Conservation (phyloP, 2,888 invertebrate species). For the Nematopogon swammerdamellus region DNA sequence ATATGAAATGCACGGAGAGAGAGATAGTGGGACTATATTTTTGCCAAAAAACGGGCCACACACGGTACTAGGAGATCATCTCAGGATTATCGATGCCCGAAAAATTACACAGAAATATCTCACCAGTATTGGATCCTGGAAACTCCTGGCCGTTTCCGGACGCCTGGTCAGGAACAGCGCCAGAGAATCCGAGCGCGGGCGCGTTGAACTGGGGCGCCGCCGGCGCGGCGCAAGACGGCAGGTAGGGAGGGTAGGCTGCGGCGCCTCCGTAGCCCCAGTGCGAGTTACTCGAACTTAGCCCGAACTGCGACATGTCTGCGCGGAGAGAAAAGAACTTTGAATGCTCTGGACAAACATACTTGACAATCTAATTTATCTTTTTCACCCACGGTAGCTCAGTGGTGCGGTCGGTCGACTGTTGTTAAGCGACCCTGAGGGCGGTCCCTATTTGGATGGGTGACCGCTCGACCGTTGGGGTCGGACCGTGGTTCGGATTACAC, state of each 20-base stretch:
- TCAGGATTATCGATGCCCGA: background rate
- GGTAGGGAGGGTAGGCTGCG: constrained; percentile 82
- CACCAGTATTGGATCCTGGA: constrained; percentile 54
- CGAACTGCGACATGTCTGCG: constrained; percentile 84
- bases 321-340: constrained; percentile 13
- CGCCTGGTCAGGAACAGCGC: constrained; percentile 64
- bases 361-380: too few relatives aligned
- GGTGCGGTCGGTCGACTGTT: too few relatives aligned
- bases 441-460: too few relatives aligned
- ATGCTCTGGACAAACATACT: background rate
- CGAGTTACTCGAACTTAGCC: constrained; percentile 78
- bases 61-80: too few relatives aligned
- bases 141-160: constrained; percentile 50
- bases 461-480: too few relatives aligned
- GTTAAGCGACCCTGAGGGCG: too few relatives aligned
- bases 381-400: too few relatives aligned
- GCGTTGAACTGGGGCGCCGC: constrained; percentile 69
- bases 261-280: constrained; percentile 88
- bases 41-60: too few relatives aligned
- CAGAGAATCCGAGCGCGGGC: constrained; percentile 69
- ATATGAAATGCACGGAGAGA: too few relatives aligned
- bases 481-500: too few relatives aligned
- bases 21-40: too few relatives aligned
- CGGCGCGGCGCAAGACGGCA: constrained; percentile 76
- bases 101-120: too few relatives aligned